Evolutionary conservation across 2,113 vertebrate species (phyloP).

Genomic region (Xerus inauris): DNA sequence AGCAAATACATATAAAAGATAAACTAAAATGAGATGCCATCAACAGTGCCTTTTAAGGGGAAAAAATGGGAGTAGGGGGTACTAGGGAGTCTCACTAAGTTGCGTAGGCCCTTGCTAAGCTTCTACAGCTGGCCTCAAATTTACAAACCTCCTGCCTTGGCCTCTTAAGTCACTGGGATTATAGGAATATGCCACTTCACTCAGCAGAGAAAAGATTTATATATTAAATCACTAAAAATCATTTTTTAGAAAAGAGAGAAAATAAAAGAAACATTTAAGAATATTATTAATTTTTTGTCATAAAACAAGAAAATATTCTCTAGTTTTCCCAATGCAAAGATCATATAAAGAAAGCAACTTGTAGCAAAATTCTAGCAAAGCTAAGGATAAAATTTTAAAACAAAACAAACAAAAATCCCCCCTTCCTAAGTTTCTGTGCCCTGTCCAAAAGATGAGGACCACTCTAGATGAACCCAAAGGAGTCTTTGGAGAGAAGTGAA

Average conservation of each 20-base stretch:
- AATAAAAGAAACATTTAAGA: slow-evolving; percentile 16
- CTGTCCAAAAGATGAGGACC: neutral
- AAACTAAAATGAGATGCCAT: neutral
- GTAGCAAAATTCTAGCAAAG: neutral
- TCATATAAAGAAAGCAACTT: slow-evolving; percentile 33
- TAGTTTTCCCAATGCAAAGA: slow-evolving; percentile 31
- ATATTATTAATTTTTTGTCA: neutral
- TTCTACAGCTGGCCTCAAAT: no score
- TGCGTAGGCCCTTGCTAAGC: no score
- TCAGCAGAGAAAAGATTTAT: neutral
- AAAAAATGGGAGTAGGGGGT: neutral
- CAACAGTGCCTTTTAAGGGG: neutral
- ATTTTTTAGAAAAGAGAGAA: neutral
- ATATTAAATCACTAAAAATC: slow-evolving; percentile 1
- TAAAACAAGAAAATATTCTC: neutral
- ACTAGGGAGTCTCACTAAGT: no score
- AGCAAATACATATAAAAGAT: slow-evolving; percentile 19
- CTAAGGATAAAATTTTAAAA: slow-evolving; percentile 6
- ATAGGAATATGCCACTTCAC: no score
- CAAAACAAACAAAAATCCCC: neutral
- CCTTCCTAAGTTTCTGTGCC: neutral
- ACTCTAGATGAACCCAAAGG: neutral
- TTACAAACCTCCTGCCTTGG: no score
- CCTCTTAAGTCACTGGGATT: no score
- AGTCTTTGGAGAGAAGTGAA: neutral